These are phyloP conservation scores for Myioborus miniatus DNA, from an alignment of 2,797 vertebrate species.

Conservation along the genomic window DNA sequence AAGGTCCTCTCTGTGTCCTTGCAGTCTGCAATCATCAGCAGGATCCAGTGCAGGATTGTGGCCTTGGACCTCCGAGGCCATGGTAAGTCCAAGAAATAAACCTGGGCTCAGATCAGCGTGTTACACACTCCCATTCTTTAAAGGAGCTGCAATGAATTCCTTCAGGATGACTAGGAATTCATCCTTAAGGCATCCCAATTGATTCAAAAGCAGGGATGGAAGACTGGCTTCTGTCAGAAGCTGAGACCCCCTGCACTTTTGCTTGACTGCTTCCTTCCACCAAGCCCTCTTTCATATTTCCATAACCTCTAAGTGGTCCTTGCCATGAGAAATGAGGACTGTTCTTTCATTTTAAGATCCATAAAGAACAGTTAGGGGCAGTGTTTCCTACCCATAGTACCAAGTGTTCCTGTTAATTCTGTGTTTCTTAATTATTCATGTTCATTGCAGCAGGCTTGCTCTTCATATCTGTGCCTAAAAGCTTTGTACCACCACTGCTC, in stretches of 20 bases:
- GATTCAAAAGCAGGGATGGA: neutral
- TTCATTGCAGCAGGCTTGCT: neutral
- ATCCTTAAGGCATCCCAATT: neutral
- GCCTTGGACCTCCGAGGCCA: conserved; percentile 94
- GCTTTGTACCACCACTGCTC: neutral
- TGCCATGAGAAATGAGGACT: neutral
- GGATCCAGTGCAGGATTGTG: conserved; percentile 93
- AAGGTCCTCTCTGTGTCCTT: neutral
- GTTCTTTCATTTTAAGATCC: neutral
- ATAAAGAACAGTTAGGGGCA: neutral
- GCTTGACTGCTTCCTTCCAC: neutral
- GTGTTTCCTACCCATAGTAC: neutral
- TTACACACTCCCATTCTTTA: fast-evolving
- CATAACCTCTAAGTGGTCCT: neutral
- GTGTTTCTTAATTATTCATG: neutral
- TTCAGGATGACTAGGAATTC: neutral
- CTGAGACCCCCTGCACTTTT: neutral
- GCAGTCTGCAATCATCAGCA: conserved; percentile 90
- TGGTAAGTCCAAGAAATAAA: conserved; percentile 77
- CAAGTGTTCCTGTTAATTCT: neutral
- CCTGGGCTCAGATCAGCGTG: fast-evolving
- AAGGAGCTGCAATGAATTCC: neutral
- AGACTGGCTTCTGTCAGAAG: neutral
- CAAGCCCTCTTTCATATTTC: neutral
- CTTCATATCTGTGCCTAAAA: neutral